phyloP scores from a whole-genome alignment of 2,113 vertebrate genomes.

The Chionodraco myersi region DNA sequence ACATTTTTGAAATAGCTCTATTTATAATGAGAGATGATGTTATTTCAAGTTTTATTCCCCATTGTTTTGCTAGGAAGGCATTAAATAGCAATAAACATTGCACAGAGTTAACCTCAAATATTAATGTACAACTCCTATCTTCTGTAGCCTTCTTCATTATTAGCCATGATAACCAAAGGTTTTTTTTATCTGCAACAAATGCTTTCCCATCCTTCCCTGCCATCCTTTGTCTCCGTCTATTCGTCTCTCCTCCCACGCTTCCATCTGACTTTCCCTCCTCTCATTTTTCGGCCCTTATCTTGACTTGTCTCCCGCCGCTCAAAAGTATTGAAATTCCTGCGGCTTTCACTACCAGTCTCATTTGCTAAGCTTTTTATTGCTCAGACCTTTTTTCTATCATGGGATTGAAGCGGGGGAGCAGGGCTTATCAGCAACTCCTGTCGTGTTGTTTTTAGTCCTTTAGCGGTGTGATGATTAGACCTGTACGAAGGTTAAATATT shows the following conservation, averaged over 20 bases:
- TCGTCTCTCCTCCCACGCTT: conserved; percentile 9
- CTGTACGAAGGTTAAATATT: conserved; percentile 69
- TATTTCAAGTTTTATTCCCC: conserved; percentile 44
- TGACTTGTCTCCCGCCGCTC: conserved; percentile 48
- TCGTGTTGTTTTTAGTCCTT: conserved; percentile 45
- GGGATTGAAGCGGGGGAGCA: conserved; percentile 22
- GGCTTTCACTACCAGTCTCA: conserved; percentile 26
- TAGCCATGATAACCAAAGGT: conserved; percentile 17
- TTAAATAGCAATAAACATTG: conserved; percentile 76
- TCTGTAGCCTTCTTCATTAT: conserved; percentile 21
- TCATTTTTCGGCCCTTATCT: conserved; percentile 21
- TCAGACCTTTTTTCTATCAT: conserved; percentile 20
- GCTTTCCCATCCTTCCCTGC: conserved; percentile 15
- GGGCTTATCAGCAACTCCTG: conserved; percentile 57
- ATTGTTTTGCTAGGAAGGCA: conserved; percentile 54
- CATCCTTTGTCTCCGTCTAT: conserved; percentile 7
- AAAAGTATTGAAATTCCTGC: conserved; percentile 76
- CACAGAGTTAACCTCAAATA: conserved; percentile 68
- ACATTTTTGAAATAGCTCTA: conserved; percentile 37
- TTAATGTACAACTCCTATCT: conserved; percentile 28
- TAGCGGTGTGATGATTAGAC: conserved; percentile 69
- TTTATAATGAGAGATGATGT: conserved; percentile 48
- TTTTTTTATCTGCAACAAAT: conserved; percentile 3
- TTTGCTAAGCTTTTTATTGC: conserved; percentile 68
- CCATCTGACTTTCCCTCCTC: conserved; percentile 10